These are phyloP conservation scores for Hepsetus odoe DNA, from an alignment of 2,113 vertebrate species.

Conservation along the genomic window DNA sequence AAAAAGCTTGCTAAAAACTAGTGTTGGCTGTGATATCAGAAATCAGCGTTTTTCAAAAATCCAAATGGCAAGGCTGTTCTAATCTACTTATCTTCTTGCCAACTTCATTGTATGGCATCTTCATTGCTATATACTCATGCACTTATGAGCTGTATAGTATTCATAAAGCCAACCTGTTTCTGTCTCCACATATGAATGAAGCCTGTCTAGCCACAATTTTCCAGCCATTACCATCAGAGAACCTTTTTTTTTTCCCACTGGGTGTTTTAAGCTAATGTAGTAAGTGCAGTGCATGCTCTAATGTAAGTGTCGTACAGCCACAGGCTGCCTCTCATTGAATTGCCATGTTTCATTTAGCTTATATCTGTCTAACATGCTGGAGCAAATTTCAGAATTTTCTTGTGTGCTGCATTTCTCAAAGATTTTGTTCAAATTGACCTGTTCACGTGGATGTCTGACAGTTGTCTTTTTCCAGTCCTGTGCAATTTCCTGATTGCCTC, in stretches of 20 bases:
- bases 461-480: slow-evolving; percentile 65
- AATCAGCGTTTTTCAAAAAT: slow-evolving; percentile 72
- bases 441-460: slow-evolving; percentile 72
- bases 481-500: slow-evolving; percentile 69
- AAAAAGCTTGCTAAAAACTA: slow-evolving; percentile 69
- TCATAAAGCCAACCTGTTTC: slow-evolving; percentile 40
- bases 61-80: slow-evolving; percentile 69
- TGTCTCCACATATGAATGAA: slow-evolving; percentile 51
- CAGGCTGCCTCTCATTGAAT: slow-evolving; percentile 34
- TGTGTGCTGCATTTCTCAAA: slow-evolving; percentile 54
- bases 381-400: slow-evolving; percentile 37
- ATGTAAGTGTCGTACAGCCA: not conserved
- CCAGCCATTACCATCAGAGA: slow-evolving; percentile 45
- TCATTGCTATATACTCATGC: slow-evolving; percentile 51
- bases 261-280: slow-evolving; percentile 26
- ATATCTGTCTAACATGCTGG: slow-evolving; percentile 33
- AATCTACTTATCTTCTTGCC: slow-evolving; percentile 60
- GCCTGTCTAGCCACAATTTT: slow-evolving; percentile 40
- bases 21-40: slow-evolving; percentile 72
- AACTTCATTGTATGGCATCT: slow-evolving; percentile 46
- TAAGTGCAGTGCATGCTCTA: slow-evolving; percentile 19
- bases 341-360: slow-evolving; percentile 49
- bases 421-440: slow-evolving; percentile 56
- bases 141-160: slow-evolving; percentile 55
- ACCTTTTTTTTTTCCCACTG: slow-evolving; percentile 40